A percentile compares a stretch with the other conserved stretches of the same genome.
Evolutionary conservation across 2,113 vertebrate genomes (phyloP).

Genomic region (Pavo muticus): DNA sequence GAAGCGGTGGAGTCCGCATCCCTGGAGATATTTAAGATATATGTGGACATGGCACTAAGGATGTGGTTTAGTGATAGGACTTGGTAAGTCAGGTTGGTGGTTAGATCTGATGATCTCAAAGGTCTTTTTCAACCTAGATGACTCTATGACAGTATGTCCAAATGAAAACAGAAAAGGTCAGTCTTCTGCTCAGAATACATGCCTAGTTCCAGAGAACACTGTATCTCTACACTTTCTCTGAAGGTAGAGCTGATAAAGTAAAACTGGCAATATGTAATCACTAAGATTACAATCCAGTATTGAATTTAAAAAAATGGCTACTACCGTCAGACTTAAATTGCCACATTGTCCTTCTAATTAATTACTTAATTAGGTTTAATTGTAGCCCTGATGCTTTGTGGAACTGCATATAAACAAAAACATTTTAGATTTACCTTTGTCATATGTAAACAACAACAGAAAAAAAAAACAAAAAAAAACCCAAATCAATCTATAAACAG

Average conservation of each 20-base stretch:
- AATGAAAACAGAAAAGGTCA: not conserved
- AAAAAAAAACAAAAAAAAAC: not conserved
- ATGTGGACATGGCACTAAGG: not conserved
- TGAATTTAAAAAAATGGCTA: not conserved
- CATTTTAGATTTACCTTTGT: not conserved
- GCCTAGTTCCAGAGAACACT: not conserved
- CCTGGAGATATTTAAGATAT: not conserved
- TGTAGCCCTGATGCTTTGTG: not conserved
- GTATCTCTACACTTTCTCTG: not conserved
- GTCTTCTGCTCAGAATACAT: not conserved
- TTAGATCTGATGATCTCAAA: not conserved
- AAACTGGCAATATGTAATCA: not conserved
- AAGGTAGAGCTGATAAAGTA: not conserved
- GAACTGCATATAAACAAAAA: not conserved
- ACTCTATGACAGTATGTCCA: not conserved
- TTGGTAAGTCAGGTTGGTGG: not conserved
- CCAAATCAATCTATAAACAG: not conserved
- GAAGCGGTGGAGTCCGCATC: not conserved
- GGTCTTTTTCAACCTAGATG: not conserved
- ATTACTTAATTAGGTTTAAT: not conserved
- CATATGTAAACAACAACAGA: not conserved
- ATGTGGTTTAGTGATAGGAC: not conserved
- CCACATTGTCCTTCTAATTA: not conserved
- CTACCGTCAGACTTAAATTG: not conserved
- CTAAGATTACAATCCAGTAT: not conserved